Conservation (phyloP, 2,888 invertebrate species). For the Sminthurinus aureus region DNA sequence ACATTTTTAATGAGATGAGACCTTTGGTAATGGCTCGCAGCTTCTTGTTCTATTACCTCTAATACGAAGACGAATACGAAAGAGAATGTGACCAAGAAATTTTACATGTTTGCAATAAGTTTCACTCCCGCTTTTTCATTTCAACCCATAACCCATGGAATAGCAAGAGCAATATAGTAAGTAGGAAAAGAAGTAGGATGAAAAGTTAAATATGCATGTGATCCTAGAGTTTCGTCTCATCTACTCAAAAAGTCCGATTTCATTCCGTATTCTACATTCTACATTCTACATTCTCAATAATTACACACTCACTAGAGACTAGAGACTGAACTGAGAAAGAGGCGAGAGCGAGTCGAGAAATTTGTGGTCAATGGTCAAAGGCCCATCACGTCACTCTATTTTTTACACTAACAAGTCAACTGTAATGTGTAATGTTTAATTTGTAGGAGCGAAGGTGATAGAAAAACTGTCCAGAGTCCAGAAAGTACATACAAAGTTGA, state of each 20-base stretch:
- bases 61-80: too few species aligned
- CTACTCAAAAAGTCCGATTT: not conserved
- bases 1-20: constrained; percentile 40
- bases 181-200: not conserved
- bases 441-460: constrained; percentile 32
- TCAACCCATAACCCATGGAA: not conserved
- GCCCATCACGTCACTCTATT: not conserved
- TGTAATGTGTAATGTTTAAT: not conserved
- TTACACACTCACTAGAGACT: constrained; percentile 8
- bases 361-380: not conserved
- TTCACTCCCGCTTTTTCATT: not conserved
- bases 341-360: not conserved
- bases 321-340: not conserved
- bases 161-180: not conserved
- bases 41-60: constrained; percentile 17
- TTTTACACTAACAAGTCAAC: too few species aligned
- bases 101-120: not conserved
- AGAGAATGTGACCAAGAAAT: too few species aligned
- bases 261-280: too few species aligned
- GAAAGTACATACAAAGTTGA: not conserved
- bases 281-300: too few species aligned
- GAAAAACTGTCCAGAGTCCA: constrained; percentile 18
- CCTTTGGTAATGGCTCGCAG: constrained; percentile 24
- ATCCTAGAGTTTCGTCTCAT: not conserved
- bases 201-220: constrained; percentile 15